phyloP scores from a whole-genome alignment of 1,140 invertebrate species.

The Pectinophora gossypiella region DNA sequence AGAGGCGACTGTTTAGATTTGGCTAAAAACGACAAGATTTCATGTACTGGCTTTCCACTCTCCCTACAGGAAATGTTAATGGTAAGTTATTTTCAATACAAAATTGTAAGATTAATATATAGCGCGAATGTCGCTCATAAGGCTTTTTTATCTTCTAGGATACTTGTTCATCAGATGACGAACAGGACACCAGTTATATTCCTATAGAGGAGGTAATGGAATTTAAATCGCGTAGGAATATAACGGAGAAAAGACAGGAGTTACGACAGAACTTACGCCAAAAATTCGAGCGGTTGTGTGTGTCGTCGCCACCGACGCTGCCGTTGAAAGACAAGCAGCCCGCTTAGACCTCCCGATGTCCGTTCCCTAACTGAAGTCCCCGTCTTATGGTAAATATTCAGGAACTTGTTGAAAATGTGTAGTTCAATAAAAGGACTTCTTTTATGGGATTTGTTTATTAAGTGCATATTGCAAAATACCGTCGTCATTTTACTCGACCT shows the following conservation, averaged over 20 bases:
- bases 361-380: conserved; percentile 6
- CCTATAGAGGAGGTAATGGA: conserved; percentile 89
- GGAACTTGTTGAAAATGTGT: too few species aligned
- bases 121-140: too few species aligned
- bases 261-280: conserved; percentile 87
- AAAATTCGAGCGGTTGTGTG: conserved; percentile 88
- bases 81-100: conserved; percentile 60
- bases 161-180: conserved; percentile 83
- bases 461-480: not conserved
- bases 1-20: conserved; percentile 74
- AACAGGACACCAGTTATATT: conserved; percentile 86
- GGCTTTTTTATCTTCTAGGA: conserved; percentile 34
- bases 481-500: too few species aligned
- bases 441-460: not conserved
- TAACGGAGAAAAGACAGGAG: conserved; percentile 87
- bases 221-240: conserved; percentile 86
- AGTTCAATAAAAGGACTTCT: too few species aligned
- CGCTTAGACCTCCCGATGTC: conserved; percentile 26
- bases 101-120: not conserved
- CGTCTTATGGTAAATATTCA: too few species aligned
- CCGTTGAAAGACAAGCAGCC: conserved; percentile 35
- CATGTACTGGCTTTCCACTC: conserved; percentile 66
- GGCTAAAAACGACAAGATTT: conserved; percentile 62
- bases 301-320: conserved; percentile 63
- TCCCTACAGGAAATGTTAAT: conserved; percentile 84